A percentile compares a stretch with the other conserved stretches of the same genome.
phyloP scores from a whole-genome alignment of 2,797 vertebrate species.

The Silurus lanzhouensis region DNA sequence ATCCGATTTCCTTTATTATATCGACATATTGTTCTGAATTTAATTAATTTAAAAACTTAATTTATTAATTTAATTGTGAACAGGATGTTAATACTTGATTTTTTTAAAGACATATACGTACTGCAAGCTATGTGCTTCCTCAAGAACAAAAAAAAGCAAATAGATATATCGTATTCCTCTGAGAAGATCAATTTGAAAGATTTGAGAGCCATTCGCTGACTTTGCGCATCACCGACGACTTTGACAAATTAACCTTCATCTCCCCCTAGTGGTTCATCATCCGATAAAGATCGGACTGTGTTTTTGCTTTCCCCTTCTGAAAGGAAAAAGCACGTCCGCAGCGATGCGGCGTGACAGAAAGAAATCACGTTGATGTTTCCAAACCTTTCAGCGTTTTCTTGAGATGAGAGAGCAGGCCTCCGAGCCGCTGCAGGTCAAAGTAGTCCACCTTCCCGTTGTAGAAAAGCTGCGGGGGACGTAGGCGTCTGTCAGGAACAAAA shows the following conservation, averaged over 20 bases:
- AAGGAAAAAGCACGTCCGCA: background rate
- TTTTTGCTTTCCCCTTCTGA: background rate
- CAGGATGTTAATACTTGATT: background rate
- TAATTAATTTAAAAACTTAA: background rate
- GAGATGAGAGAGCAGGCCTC: conserved; percentile 93
- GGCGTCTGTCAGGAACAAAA: conserved; percentile 74
- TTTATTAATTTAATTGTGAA: background rate
- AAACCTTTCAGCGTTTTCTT: conserved; percentile 96
- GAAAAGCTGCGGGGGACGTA: conserved; percentile 94
- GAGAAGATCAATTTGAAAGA: background rate
- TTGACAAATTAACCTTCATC: conserved; percentile 36
- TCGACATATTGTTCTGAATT: background rate
- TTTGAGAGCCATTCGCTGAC: background rate
- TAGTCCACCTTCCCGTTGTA: conserved; percentile 98
- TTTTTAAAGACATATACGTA: background rate
- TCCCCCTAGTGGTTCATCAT: conserved; percentile 49
- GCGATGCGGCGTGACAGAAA: background rate
- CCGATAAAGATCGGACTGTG: background rate
- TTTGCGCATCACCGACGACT: background rate
- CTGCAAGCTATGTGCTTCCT: background rate
- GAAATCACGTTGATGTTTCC: conserved; percentile 30
- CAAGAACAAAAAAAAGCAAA: background rate
- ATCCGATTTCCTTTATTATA: background rate
- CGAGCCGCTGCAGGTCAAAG: conserved; percentile 95
- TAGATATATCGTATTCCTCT: background rate